Evolutionary conservation across 1,140 invertebrate species (phyloP).

Genomic region (Caenorhabditis latens): DNA sequence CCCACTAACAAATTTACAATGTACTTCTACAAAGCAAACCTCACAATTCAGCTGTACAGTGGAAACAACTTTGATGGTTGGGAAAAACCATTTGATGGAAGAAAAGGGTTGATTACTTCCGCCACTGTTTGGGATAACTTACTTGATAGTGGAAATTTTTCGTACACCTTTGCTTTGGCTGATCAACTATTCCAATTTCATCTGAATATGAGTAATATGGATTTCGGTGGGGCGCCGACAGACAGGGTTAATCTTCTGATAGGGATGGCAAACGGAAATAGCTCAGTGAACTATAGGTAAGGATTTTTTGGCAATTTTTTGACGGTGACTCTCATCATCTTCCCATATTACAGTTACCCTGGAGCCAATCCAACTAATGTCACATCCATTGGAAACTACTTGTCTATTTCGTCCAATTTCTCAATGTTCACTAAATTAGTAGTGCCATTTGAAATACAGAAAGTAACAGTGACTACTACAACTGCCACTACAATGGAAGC

Average conservation of each 20-base stretch:
- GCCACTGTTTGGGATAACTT: background rate
- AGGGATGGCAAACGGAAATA: background rate
- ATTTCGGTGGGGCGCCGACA: background rate
- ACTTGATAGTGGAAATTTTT: background rate
- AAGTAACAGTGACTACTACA: background rate
- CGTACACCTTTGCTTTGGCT: background rate
- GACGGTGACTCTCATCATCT: background rate
- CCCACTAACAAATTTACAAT: background rate
- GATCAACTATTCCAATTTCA: background rate
- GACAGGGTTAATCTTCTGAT: background rate
- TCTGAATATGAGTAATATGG: background rate
- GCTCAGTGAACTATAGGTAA: background rate
- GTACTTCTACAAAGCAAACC: background rate
- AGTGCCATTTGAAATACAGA: background rate
- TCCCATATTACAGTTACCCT: background rate
- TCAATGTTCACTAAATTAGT: background rate
- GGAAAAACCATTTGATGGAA: background rate
- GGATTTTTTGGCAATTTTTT: background rate
- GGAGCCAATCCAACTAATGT: background rate
- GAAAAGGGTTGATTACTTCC: background rate
- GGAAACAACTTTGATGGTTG: background rate
- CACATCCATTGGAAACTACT: background rate
- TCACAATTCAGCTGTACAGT: background rate
- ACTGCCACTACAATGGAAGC: background rate
- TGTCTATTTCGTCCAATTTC: background rate